Evolutionary conservation across 1,140 invertebrate genomes (phyloP), one percentile per base, ranked within the genome.

Genomic region (Aphelenchoides fujianensis): DNA sequence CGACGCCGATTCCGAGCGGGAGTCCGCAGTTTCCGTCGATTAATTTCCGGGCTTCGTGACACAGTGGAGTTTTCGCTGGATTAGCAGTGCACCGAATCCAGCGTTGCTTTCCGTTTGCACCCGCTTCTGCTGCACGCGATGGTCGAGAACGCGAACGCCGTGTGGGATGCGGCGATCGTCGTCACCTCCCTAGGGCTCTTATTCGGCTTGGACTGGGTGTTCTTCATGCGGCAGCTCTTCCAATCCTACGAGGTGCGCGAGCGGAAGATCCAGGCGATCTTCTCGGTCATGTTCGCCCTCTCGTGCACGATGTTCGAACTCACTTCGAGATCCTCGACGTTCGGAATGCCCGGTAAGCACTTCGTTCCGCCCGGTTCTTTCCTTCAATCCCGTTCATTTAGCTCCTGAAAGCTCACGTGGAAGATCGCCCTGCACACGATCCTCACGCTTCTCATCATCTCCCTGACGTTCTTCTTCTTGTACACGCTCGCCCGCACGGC

Each of bases 261-360:
- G 28, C 27, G 57, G 9, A 30, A 59, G 9, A 59, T 82, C 3
- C 92, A 98, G 84, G 86, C 98, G 1, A 93, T 98, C 80, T 99
- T 99, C 86, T 96, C 95, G 0, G 89, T 92, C 3, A 98, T 95
- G 48, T 96, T 99, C 85, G 91, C 96, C 3, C 86, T 99, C 1
- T 98, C 95, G 16, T 97, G 96, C 84, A 97, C 94, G 3, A 96
- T 99, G 93, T 99, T 98, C 87, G 96, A 99, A 85, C 88, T 99
- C 28, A 98, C 85, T 99, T 99, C 88, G 97, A 99, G 88, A 99
- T 99, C 82, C 87, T 97, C 62, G 95, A 91, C 53, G 89, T 97
- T 73, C 86, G 98, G 69, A 92, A 96, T 83, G 88, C 89, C 77
- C 90, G 87, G 90, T 90, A n/a, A n/a, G n/a, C n/a, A n/a, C n/a